Conservation (phyloP, 2,113 vertebrate species). For the Ovibos moschatus region DNA sequence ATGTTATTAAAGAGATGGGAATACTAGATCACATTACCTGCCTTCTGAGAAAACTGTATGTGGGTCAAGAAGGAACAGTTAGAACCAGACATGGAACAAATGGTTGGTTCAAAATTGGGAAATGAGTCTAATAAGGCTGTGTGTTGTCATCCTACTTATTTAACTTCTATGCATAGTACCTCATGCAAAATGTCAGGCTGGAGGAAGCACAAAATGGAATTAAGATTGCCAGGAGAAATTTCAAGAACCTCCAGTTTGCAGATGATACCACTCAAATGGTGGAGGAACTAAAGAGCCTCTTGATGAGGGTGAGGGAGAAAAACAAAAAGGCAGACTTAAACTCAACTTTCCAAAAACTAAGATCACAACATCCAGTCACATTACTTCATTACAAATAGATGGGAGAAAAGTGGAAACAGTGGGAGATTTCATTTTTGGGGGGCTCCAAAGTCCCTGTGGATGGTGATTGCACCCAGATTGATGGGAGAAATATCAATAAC, state of each 20-base stretch:
- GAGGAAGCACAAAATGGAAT: not conserved
- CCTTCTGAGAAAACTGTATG: not conserved
- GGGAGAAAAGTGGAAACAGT: not conserved
- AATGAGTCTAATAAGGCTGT: not conserved
- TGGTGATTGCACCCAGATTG: not conserved
- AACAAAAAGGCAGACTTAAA: not conserved
- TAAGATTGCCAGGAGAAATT: not conserved
- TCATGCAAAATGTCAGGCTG: not conserved
- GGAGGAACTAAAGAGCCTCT: not conserved
- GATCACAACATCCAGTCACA: accelerated
- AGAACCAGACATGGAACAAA: not conserved
- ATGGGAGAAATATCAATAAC: not conserved
- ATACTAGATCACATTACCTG: not conserved
- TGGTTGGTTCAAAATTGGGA: not conserved
- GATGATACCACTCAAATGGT: not conserved
- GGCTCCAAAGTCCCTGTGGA: not conserved
- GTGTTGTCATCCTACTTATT: not conserved
- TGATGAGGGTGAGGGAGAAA: not conserved
- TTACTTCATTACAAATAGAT: not conserved
- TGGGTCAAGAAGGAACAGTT: not conserved
- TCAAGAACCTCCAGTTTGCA: not conserved
- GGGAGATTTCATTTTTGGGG: not conserved
- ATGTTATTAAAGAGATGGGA: not conserved
- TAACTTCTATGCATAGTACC: not conserved
- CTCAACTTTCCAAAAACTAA: not conserved